Conservation (phyloP, 2,888 invertebrate species). For the Diadromus collaris region DNA sequence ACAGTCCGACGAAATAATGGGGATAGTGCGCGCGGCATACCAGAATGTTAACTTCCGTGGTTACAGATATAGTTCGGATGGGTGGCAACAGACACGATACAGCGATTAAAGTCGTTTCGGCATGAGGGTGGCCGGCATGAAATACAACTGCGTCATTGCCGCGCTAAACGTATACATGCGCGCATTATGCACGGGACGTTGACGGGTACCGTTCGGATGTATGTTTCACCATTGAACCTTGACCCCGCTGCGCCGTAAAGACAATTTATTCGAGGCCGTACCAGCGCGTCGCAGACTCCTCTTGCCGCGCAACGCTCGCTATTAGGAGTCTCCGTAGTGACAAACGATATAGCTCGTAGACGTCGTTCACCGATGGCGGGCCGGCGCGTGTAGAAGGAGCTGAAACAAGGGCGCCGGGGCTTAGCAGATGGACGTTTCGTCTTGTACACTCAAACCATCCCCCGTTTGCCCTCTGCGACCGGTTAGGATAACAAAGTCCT, state of each 20-base stretch:
- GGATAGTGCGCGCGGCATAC: conserved; percentile 20
- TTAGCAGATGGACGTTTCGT: conserved; percentile 4
- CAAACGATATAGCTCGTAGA: conserved; percentile 55
- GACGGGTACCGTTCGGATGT: conserved; percentile 25
- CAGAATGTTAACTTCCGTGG: conserved; percentile 19
- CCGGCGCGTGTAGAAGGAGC: not conserved
- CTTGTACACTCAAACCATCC: conserved; percentile 13
- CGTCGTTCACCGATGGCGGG: conserved; percentile 24
- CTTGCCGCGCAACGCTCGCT: conserved; percentile 21
- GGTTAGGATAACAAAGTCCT: conserved; percentile 58
- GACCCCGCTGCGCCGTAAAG: conserved; percentile 49
- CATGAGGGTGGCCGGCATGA: conserved; percentile 33
- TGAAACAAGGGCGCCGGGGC: not conserved
- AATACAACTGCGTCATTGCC: conserved; percentile 56
- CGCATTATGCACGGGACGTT: not conserved
- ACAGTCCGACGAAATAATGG: conserved; percentile 44
- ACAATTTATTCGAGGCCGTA: conserved; percentile 60
- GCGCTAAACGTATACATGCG: conserved; percentile 4
- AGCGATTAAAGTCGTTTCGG: conserved; percentile 28
- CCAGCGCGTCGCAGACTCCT: conserved; percentile 49
- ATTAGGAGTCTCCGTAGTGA: conserved; percentile 48
- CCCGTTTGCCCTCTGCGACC: not conserved
- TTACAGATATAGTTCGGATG: conserved; percentile 17
- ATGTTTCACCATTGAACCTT: conserved; percentile 49
- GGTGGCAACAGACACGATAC: conserved; percentile 34